Conservation (phyloP, 2,888 invertebrate genomes). For the Drosophila gaucha region DNA sequence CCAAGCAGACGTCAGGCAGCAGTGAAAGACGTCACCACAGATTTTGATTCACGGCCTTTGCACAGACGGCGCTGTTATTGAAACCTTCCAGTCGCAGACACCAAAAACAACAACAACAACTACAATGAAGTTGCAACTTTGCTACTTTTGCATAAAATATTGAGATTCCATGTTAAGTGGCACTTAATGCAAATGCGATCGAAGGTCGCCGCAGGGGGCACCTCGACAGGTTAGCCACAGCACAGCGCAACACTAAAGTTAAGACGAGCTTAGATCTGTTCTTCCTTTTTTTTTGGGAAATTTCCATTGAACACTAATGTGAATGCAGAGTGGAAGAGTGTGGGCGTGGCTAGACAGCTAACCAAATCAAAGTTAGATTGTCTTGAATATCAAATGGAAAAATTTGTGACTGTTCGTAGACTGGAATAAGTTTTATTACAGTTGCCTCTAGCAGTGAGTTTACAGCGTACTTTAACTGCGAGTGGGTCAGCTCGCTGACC, state of each 20-base stretch:
- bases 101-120: constrained; percentile 10
- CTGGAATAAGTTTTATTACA: background rate
- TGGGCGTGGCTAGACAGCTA: constrained; percentile 35
- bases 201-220: constrained; percentile 48
- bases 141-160: constrained; percentile 81
- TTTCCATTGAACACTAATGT: constrained; percentile 67
- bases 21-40: constrained; percentile 35
- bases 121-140: constrained; percentile 45
- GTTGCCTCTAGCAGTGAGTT: background rate
- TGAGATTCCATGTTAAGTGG: constrained; percentile 83
- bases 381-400: background rate
- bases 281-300: constrained; percentile 7
- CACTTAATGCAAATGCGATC: constrained; percentile 82
- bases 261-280: background rate
- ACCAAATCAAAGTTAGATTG: background rate
- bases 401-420: too few species aligned
- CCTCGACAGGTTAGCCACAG: constrained; percentile 33
- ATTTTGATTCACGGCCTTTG: constrained; percentile 45
- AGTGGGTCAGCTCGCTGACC: constrained; percentile 33
- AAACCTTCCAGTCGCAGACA: constrained; percentile 42
- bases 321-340: constrained; percentile 10
- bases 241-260: constrained; percentile 21
- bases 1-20: constrained; percentile 30
- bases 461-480: constrained; percentile 3
- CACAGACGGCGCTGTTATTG: constrained; percentile 46